Base-by-base conservation (phyloP, 2,113 vertebrate species). In the Chunga burmeisteri region DNA sequence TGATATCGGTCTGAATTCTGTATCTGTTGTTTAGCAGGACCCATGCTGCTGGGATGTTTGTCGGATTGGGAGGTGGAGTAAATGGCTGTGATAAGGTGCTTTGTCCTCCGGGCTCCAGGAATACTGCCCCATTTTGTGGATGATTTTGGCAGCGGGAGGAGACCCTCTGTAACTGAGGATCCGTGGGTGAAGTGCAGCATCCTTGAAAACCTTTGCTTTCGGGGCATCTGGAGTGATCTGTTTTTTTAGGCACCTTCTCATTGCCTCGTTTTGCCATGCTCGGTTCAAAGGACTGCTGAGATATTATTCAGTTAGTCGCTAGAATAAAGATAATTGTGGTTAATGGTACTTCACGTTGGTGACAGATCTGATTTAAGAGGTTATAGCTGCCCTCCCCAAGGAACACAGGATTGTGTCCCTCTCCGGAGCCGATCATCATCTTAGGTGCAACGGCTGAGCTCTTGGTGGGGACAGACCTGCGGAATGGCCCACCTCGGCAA, bases 381-480 rank as follows among this genome's bases (percentile, higher is more conserved):
- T 38, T 63, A 0, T 2, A 15, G 27, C 20, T 12, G 72, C 29
- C 61, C 10, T 81, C 52, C 63, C 18, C 27, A 8, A 2, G 55
- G 44, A n/a, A 5, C 13, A 1, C 0, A 0, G 18, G 66, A 2
- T 13, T 16, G 11, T 62, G 56, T 32, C 81, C 32, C 21, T 82
- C 2, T 50, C 62, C 75, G 78, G 52, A 67, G 47, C 58, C 75
- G 25, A 2, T 22, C 46, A 15, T 50, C 22, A 30, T 67, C 42
- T 52, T 26, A 3, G 12, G 26, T 67, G 47, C 49, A 20, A 4
- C 25, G 50, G 25, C 56, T 67, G 55, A 26, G 46, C 30, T 25
- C 1, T 15, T 46, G 58, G 26, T 32, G 71, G 81, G 71, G 13
- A 40, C 77, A 71, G 56, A 7, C 30, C 61, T 61, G 49, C 30